A percentile compares a stretch with the other conserved stretches of the same genome.
Conservation (phyloP, 2,888 invertebrate species). For the Synergus umbraculus region DNA sequence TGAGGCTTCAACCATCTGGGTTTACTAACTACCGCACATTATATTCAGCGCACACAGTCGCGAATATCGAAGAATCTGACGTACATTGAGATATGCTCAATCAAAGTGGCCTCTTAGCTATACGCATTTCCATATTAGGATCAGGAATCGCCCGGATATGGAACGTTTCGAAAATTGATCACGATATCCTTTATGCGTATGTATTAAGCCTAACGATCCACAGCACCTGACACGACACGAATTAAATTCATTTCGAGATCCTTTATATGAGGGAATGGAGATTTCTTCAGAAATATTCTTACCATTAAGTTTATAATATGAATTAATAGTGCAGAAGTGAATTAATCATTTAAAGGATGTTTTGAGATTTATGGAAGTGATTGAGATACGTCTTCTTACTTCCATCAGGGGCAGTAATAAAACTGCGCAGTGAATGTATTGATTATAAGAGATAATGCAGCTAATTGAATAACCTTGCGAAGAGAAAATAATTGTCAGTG, state of each 20-base stretch:
- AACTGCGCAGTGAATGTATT: too few species aligned
- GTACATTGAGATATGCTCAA: slow-evolving; percentile 57
- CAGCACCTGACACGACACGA: slow-evolving; percentile 27
- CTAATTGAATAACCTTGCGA: neutral
- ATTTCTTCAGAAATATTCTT: neutral
- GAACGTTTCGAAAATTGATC: slow-evolving; percentile 34
- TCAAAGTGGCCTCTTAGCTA: slow-evolving; percentile 54
- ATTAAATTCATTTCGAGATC: slow-evolving; percentile 3
- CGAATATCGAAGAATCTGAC: slow-evolving; percentile 63
- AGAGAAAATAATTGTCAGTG: neutral
- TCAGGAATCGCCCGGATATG: slow-evolving; percentile 48
- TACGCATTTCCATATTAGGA: slow-evolving; percentile 58
- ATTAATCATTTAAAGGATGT: too few species aligned
- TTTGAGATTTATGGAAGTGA: too few species aligned
- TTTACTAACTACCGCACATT: slow-evolving; percentile 65
- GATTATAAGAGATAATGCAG: neutral
- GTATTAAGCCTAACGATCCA: slow-evolving; percentile 34
- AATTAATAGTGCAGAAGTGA: neutral
- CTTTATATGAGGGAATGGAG: neutral
- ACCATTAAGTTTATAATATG: neutral
- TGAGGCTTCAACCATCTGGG: slow-evolving; percentile 46
- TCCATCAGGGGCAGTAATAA: too few species aligned
- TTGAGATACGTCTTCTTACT: too few species aligned
- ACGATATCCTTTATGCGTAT: slow-evolving; percentile 32
- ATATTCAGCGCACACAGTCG: slow-evolving; percentile 67